Base-by-base conservation (phyloP, 2,888 invertebrate genomes). In the Drosophila merina region DNA sequence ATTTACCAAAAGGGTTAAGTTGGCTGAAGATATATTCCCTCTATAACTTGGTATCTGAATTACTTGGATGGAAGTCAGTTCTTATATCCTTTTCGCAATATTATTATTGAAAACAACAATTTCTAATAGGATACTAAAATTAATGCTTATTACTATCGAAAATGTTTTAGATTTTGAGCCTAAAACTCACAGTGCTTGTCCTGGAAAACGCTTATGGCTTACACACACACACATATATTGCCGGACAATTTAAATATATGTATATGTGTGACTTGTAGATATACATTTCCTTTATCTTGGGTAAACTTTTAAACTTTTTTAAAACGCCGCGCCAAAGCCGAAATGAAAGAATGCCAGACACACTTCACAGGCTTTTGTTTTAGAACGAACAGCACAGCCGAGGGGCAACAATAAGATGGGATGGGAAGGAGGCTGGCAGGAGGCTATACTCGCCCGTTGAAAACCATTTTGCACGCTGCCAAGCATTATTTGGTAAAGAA, bases 301-400 rank as follows among this genome's bases (percentile, higher is more conserved):
- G 74, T 58, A 79, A 89, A 88, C 69, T 88, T 89, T 88, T 78
- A 57, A 85, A 79, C 78, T 86, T 84, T 88, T 86, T 83, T 68
- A 74, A 84, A 88, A 79, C 75, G 79, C 69, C 75, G 57, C 58
- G 75, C 60, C 80, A 70, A 67, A 70, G 75, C 81, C 49, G 68
- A 80, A 88, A 75, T 71, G 78, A 86, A 88, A 86, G 86, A 84
- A 85, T 76, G 82, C 72, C 88, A 81, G 79, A 73, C 85, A 74
- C 85, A 79, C 70, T 87, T 83, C 73, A 63, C 54, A 68, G 54
- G 67, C 67, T 72, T 69, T 77, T 75, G 80, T 75, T 77, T 73
- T 64, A 54, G 50, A 40, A 45, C 52, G 9, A 44, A 10, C 25
- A 5, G 25, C 44, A 10, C 44, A 20, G 42, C 42, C 42, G 42